phyloP scores from a whole-genome alignment of 2,113 vertebrate genomes.

The Catagonus wagneri region DNA sequence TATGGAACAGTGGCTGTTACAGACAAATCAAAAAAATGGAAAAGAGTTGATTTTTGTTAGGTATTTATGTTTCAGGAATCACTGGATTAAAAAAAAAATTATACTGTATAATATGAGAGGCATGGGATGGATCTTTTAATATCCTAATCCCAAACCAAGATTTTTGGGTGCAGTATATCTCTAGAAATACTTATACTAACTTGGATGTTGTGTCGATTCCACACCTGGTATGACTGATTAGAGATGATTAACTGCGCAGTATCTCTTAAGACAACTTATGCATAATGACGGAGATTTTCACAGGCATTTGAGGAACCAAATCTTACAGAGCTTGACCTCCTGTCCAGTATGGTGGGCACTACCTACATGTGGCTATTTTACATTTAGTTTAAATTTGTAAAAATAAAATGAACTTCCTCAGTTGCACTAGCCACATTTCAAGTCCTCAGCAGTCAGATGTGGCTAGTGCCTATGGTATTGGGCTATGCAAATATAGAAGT shows the following conservation, averaged over 20 bases:
- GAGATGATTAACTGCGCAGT: not conserved
- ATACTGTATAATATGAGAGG: not conserved
- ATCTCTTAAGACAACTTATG: not conserved
- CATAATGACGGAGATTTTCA: slow-evolving; percentile 33
- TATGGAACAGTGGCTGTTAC: not conserved
- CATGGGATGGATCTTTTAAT: not conserved
- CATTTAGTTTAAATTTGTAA: slow-evolving; percentile 2
- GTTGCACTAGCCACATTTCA: not conserved
- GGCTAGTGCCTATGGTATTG: not conserved
- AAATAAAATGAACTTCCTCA: not conserved
- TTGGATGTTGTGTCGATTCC: slow-evolving; percentile 17
- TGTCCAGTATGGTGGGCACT: not conserved
- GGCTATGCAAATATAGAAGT: not conserved
- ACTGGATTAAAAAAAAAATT: not conserved
- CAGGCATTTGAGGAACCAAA: not conserved
- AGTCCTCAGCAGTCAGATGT: not conserved
- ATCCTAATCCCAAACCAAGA: not conserved
- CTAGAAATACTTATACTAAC: not conserved
- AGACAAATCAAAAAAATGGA: not conserved
- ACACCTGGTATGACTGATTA: slow-evolving; percentile 1
- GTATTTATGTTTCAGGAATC: not conserved
- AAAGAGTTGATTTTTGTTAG: not conserved
- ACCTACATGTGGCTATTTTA: not conserved
- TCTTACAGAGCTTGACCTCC: not conserved
- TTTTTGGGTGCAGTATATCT: not conserved